Evolutionary conservation across 1,140 invertebrate genomes (phyloP), one percentile per base, ranked within the genome.

Genomic region (Thaumetopoea pityocampa): DNA sequence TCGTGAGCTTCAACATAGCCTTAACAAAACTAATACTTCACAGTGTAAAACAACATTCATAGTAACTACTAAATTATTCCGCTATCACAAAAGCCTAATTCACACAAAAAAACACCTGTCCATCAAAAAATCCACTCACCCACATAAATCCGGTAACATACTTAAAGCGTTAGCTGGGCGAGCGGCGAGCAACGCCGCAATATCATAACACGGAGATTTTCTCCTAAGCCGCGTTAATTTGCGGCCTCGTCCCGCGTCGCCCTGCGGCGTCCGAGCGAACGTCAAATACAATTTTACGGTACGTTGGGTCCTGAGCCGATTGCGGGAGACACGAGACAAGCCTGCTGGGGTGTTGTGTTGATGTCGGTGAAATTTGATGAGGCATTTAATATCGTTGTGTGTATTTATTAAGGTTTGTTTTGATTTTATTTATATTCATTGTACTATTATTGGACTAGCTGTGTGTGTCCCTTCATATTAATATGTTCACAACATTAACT

Each of bases 211-310:
- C 71, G 73, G 76, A 67, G 67, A 69, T 76, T 70, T 73, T 62
- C 64, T 77, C 67, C 67, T 80, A 80, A 80, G 72, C 76, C 56
- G 60, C 51, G 72, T 74, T 80, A 80, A 80, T 80, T 78, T 69
- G 35, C 32, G 27, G 37, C 53, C 30, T 22, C 49, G 28, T 37
- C 30, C 14, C 29, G 12, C 28, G 3, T 24, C 30, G 14, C 34
- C 15, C 47, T 37, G 30, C 22, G 38, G 43, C 44, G 51, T 50
- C 29, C 55, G 45, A 49, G 49, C 49, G 61, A 52, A 58, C 76
- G 72, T 69, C 76, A 74, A 77, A 80, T 60, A 74, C 69, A 81
- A 81, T 81, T 78, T 78, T 70, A 67, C 71, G 71, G 50, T 45
- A 62, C 54, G 54, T 19, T 60, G 72, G 46, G 46, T 62, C 33